Base-by-base conservation (phyloP, 2,113 vertebrate species). In the Meleagris gallopavo region DNA sequence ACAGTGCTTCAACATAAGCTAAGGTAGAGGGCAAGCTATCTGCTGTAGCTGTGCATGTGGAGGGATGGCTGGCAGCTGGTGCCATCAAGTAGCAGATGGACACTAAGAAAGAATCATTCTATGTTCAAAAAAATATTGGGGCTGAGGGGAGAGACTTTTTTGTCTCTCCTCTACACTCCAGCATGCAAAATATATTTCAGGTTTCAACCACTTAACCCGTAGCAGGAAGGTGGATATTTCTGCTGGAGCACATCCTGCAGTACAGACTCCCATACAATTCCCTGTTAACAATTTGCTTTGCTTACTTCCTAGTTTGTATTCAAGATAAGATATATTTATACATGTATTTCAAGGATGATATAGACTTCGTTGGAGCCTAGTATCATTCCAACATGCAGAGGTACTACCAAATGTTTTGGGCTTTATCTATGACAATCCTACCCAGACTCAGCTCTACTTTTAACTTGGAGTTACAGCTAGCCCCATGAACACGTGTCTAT, bases 1-100 rank as follows among this genome's bases (percentile, higher is more conserved):
- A 74, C 11, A 76, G 73, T 52, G 61, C 66, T 90, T 92, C 62
- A 89, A 65, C 64, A 75, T 61, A 80, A 94, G 46, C 67, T 36
- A 70, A 80, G 52, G 64, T 85, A 60, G 34, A 96, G 54, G 69
- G n/a, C 46, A 86, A 45, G 41, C 81, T 41, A 13, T 46, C 69
- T 82, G 50, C 20, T 73, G 1, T 20, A 76, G 84, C 32, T 57
- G 17, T 55, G 52, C 20, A 2, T 20, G 50, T 88, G 43, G 58
- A 76, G 61, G 32, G 58, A 79, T 58, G 36, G 43, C 85, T 74
- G 36, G 54, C 86, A 96, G 83, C 89, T 88, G 65, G 38, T 40
- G 58, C 40, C 77, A 80, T 74, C 65, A 90, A 90, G 73, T 2
- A 94, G 89, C 58, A 93, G 78, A 86, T 58, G 34, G 77, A 90